These are phyloP conservation scores for Ptyas mucosa DNA, from an alignment of 2,113 vertebrate genomes.

Conservation along the genomic window DNA sequence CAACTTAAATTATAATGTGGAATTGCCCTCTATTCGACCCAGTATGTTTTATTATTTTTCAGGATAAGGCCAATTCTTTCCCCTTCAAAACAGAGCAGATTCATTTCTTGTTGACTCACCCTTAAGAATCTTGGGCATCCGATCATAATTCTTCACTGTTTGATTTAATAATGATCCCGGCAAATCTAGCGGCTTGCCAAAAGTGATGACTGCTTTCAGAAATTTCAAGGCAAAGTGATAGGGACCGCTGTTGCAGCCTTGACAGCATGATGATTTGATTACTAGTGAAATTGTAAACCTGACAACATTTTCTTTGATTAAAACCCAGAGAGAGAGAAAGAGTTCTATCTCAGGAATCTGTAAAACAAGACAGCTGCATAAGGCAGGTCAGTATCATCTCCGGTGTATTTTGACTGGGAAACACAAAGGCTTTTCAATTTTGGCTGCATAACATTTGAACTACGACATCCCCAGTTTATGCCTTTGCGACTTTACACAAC, in stretches of 20 bases:
- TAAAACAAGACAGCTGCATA: not conserved
- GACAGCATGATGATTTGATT: not conserved
- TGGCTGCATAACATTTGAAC: not conserved
- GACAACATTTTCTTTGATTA: not conserved
- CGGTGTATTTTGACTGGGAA: not conserved
- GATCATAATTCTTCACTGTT: not conserved
- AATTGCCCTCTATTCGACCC: not conserved
- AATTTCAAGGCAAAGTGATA: not conserved
- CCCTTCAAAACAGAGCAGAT: not conserved
- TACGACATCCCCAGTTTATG: not conserved
- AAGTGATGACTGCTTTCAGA: not conserved
- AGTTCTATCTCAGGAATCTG: not conserved
- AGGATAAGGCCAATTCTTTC: not conserved
- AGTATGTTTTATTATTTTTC: not conserved
- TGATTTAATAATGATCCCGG: not conserved
- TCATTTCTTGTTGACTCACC: not conserved
- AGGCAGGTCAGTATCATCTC: not conserved
- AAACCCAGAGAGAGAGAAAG: not conserved
- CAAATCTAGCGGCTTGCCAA: not conserved
- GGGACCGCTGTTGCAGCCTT: not conserved
- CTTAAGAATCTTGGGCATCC: not conserved
- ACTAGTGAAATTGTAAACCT: not conserved
- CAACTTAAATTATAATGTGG: not conserved
- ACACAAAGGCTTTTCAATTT: not conserved
- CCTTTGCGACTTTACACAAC: not conserved